These are phyloP conservation scores for Homarus gammarus DNA, from an alignment of 2,888 invertebrate species.

Conservation along the genomic window DNA sequence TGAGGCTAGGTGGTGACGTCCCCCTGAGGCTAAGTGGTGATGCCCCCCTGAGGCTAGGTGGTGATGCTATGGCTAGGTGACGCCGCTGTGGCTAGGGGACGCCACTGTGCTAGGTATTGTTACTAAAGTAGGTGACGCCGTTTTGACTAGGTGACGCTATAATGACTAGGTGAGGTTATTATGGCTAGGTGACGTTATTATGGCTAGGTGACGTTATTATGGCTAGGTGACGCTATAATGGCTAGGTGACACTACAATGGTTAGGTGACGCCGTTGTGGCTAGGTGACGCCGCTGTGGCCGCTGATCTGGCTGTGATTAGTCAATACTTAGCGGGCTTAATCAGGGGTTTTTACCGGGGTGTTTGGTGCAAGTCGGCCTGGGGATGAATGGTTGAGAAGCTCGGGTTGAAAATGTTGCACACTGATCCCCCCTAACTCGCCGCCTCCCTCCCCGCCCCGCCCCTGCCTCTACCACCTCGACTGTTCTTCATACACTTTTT, in stretches of 20 bases:
- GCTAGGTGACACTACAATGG: not conserved
- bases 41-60: not conserved
- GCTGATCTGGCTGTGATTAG: constrained; percentile 45
- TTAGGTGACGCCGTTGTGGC: not conserved
- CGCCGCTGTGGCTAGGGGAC: constrained; percentile 12
- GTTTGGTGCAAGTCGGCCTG: constrained; percentile 38
- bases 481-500: constrained; percentile 42
- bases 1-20: no score
- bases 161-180: no score
- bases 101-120: not conserved
- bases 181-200: no score
- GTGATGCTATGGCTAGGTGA: not conserved
- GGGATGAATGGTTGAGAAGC: constrained; percentile 44
- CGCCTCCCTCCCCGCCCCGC: not conserved
- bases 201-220: no score
- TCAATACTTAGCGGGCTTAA: constrained; percentile 55
- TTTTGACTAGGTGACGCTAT: not conserved
- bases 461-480: constrained; percentile 1
- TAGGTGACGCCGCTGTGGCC: constrained; percentile 30
- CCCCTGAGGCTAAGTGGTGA: not conserved
- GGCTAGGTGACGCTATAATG: not conserved
- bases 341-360: constrained; percentile 45
- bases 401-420: constrained; percentile 47
- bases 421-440: constrained; percentile 39
- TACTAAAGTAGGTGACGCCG: not conserved